Percentiles rank a stretch among this genome's conserved stretches.
Conservation (phyloP, 2,888 invertebrate genomes). For the Nomada fucata region DNA sequence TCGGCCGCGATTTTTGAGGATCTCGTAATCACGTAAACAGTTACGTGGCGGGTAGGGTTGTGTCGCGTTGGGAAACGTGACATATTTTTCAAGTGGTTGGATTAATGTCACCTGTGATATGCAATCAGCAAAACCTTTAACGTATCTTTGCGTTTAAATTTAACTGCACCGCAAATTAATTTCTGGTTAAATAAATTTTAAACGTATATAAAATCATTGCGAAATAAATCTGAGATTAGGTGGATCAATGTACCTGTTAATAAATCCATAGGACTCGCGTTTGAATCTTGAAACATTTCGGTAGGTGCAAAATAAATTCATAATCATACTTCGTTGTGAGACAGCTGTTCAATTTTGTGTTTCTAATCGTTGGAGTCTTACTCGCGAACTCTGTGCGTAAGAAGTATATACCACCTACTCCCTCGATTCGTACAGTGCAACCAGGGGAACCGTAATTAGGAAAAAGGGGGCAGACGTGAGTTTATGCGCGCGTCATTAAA, state of each 20-base stretch:
- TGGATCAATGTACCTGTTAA: too few species aligned
- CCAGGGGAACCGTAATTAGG: neutral
- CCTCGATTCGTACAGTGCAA: neutral
- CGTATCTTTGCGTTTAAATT: neutral
- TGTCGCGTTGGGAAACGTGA: neutral
- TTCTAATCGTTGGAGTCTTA: too few species aligned
- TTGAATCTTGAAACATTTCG: too few species aligned
- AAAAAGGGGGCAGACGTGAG: slow-evolving; percentile 21
- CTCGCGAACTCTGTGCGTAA: too few species aligned
- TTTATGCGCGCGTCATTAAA: slow-evolving; percentile 24
- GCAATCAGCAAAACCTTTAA: neutral
- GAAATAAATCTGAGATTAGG: too few species aligned
- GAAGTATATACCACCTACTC: neutral
- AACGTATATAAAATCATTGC: neutral
- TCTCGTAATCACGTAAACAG: too few species aligned
- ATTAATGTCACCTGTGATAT: neutral
- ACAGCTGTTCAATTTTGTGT: too few species aligned
- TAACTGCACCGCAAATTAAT: neutral
- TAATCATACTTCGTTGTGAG: too few species aligned
- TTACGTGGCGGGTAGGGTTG: neutral
- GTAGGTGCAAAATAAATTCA: too few species aligned
- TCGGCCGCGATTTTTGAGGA: slow-evolving; percentile 1
- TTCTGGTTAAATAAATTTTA: neutral
- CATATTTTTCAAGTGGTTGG: neutral
- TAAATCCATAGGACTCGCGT: too few species aligned